Evolutionary conservation across 2,797 vertebrate genomes (phyloP), one percentile per base, ranked within the genome.

Genomic region (Meda fulgida): DNA sequence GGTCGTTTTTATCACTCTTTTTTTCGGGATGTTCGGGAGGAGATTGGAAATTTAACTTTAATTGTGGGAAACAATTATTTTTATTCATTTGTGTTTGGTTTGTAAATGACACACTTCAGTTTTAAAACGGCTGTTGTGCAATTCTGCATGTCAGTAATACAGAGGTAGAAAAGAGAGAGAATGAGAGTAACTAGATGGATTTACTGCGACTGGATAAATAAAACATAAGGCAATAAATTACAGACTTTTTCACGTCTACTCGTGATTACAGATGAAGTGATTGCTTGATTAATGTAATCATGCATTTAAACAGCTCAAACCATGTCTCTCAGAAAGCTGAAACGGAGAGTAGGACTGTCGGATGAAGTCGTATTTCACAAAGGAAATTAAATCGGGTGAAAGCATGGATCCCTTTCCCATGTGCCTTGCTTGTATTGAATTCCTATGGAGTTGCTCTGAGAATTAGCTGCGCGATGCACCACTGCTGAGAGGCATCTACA

Each of bases 231-330:
- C 23, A 63, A 63, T 70, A 81, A 65, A 23, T 77, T 26, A 69
- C 69, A 81, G 48, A 55, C 29, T 31, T 77, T 46, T 76, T 36
- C 36, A 63, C 4, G 2, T 46, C 11, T 40, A 58, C 77, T 46
- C 2, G 10, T 73, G 84, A 85, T 80, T 80, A 80, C 84, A 53
- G 76, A 63, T 79, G 40, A 38, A 63, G 76, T 65, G 84, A 80
- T 80, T 85, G 77, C 76, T 80, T 80, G 77, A 85, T 85, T 80
- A 85, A 80, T 53, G 84, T 65, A 85, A 63, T 85, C 77, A 65
- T 14, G 58, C 63, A 79, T n/a, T n/a, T 79, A 80, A 85, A 46
- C 69, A 29, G 40, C 67, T 72, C 29, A 80, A 71, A 72, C 79
- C 29, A 18, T 63, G 67, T 71, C 53, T 72, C 26, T 84, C 51